A percentile compares a stretch with the other conserved stretches of the same genome.
Evolutionary conservation across 2,888 invertebrate species (phyloP).

Genomic region (Meiosimyza platycephala): DNA sequence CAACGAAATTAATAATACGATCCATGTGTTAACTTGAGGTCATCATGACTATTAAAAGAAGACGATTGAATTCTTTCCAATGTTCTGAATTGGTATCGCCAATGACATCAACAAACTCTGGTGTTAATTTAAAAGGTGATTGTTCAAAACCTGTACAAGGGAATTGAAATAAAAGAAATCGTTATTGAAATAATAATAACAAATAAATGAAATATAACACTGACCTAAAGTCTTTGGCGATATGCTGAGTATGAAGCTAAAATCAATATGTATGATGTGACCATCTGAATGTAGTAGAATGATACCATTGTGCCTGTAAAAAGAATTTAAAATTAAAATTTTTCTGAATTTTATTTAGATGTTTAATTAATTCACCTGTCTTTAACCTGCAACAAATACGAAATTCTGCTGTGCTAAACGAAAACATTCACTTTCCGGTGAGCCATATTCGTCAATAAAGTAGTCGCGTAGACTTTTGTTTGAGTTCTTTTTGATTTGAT

Average conservation of each 20-base stretch:
- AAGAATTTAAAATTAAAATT: constrained; percentile 1
- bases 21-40: constrained; percentile 99
- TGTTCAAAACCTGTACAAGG: constrained; percentile 70
- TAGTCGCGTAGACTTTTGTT: constrained; percentile 91
- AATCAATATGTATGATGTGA: constrained; percentile 99
- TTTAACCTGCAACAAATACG: constrained; percentile 97
- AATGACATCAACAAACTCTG: constrained; percentile 99
- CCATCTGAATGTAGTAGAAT: constrained; percentile 96
- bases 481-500: constrained; percentile 97
- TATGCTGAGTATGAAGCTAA: constrained; percentile 97
- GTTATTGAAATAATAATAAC: neutral
- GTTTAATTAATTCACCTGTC: constrained; percentile 81
- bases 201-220: constrained; percentile 28
- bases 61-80: constrained; percentile 97
- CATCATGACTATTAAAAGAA: constrained; percentile 94
- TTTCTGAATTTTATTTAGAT: neutral
- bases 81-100: constrained; percentile 96
- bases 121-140: constrained; percentile 83
- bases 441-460: constrained; percentile 94
- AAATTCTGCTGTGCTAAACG: constrained; percentile 92
- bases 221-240: constrained; percentile 94
- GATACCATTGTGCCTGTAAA: constrained; percentile 95
- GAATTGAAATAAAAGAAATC: neutral
- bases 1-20: constrained; percentile 93
- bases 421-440: constrained; percentile 87